Evolutionary conservation across 2,888 invertebrate species (phyloP).

Genomic region (Miltochrista miniata): DNA sequence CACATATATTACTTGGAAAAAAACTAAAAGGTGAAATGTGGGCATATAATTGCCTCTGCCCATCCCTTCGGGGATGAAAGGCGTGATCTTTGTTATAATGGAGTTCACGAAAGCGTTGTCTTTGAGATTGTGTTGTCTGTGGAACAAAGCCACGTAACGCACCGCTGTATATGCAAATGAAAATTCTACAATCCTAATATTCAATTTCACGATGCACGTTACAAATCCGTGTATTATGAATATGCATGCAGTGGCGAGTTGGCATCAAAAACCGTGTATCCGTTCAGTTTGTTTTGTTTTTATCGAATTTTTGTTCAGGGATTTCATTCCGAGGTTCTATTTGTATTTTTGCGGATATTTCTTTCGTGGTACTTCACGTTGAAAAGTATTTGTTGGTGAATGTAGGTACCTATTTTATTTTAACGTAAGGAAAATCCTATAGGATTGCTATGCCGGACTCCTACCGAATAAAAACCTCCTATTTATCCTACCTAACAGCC

Average conservation of each 20-base stretch:
- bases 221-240: slow-evolving; percentile 51
- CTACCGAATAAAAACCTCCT: too few relatives aligned
- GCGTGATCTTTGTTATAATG: too few relatives aligned
- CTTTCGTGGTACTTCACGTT: not conserved
- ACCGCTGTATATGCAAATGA: slow-evolving; percentile 31
- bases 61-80: too few relatives aligned
- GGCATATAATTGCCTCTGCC: too few relatives aligned
- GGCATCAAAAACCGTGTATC: slow-evolving; percentile 33
- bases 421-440: too few relatives aligned
- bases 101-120: too few relatives aligned
- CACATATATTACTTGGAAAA: too few relatives aligned
- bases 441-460: too few relatives aligned
- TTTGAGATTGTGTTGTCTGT: too few relatives aligned
- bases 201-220: slow-evolving; percentile 41
- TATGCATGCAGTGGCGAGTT: slow-evolving; percentile 48
- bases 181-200: slow-evolving; percentile 30
- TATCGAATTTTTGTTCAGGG: slow-evolving; percentile 27
- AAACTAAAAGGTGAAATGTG: too few relatives aligned
- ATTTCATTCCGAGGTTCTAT: slow-evolving; percentile 1
- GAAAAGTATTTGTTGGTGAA: not conserved
- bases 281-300: slow-evolving; percentile 18
- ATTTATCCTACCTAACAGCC: too few relatives aligned
- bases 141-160: slow-evolving; percentile 15
- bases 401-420: too few relatives aligned
- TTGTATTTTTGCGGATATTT: not conserved